A percentile compares a stretch with the other conserved stretches of the same genome.
phyloP scores from a whole-genome alignment of 2,797 vertebrate genomes.

The Clamator glandarius region DNA sequence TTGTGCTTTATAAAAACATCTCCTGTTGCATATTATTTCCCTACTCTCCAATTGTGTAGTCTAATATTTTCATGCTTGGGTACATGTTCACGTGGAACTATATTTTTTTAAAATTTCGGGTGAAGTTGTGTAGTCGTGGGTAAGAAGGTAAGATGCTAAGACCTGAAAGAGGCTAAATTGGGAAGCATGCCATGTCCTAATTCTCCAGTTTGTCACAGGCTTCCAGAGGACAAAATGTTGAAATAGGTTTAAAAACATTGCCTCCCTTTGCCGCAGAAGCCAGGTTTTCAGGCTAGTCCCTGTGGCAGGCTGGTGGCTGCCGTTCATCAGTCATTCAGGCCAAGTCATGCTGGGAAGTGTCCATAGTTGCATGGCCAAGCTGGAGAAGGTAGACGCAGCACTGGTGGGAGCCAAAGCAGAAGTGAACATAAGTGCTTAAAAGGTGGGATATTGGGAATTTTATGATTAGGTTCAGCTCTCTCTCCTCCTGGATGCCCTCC shows the following conservation, averaged over 20 bases:
- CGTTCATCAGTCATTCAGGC: accelerated
- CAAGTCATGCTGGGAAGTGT: background rate
- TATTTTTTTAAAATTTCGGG: background rate
- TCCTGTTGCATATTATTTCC: background rate
- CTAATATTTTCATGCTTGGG: background rate
- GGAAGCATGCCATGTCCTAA: background rate
- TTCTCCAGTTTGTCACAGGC: background rate
- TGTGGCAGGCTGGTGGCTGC: background rate
- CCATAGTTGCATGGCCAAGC: accelerated
- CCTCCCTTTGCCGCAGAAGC: background rate
- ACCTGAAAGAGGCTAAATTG: background rate
- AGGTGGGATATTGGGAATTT: background rate
- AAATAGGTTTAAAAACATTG: background rate
- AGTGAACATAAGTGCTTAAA: background rate
- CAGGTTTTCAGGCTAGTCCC: background rate
- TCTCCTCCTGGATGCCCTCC: background rate
- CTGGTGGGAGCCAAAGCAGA: background rate
- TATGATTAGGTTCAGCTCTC: background rate
- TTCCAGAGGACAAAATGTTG: background rate
- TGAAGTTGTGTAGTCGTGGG: background rate
- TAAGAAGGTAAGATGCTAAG: background rate
- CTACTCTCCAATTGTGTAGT: background rate
- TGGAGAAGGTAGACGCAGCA: background rate
- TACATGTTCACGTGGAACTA: background rate
- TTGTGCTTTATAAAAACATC: background rate